Evolutionary conservation across 1,140 invertebrate species (phyloP).

Genomic region (Lerema accius): DNA sequence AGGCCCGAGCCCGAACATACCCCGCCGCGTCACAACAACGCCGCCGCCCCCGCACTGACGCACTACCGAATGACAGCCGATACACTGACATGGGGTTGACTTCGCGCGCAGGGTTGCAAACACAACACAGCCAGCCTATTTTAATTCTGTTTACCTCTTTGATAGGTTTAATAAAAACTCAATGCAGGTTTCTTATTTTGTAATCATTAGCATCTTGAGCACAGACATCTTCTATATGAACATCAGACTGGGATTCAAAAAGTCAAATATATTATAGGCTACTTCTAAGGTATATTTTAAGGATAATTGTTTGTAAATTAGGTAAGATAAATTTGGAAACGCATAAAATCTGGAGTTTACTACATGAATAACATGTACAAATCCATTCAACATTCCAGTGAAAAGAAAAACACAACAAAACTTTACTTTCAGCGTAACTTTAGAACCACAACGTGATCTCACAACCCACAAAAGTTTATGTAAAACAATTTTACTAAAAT

Average conservation of each 20-base stretch:
- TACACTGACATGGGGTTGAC: slow-evolving; percentile 23
- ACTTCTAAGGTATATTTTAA: too few species aligned
- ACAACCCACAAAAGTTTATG: background rate
- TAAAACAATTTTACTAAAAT: background rate
- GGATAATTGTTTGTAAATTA: too few species aligned
- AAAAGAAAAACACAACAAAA: too few species aligned
- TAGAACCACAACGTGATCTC: slow-evolving; percentile 11
- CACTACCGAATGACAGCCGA: slow-evolving; percentile 54
- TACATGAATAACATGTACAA: too few species aligned
- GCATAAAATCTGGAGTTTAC: too few species aligned
- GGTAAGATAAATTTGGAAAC: too few species aligned
- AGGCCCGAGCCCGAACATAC: slow-evolving; percentile 42
- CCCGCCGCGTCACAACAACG: slow-evolving; percentile 41
- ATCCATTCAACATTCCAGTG: too few species aligned
- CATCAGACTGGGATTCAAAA: too few species aligned
- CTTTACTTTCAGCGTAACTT: background rate
- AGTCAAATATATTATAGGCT: too few species aligned
- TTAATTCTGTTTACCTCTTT: background rate
- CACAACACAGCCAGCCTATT: slow-evolving; percentile 7
- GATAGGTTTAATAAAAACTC: slow-evolving; percentile 1
- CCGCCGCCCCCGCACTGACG: slow-evolving; percentile 48
- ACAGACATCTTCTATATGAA: too few species aligned
- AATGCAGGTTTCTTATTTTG: background rate
- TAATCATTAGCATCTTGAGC: too few species aligned
- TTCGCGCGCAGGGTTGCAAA: slow-evolving; percentile 46